These are phyloP conservation scores for Panopea generosa DNA, from an alignment of 2,888 invertebrate species.

Conservation along the genomic window DNA sequence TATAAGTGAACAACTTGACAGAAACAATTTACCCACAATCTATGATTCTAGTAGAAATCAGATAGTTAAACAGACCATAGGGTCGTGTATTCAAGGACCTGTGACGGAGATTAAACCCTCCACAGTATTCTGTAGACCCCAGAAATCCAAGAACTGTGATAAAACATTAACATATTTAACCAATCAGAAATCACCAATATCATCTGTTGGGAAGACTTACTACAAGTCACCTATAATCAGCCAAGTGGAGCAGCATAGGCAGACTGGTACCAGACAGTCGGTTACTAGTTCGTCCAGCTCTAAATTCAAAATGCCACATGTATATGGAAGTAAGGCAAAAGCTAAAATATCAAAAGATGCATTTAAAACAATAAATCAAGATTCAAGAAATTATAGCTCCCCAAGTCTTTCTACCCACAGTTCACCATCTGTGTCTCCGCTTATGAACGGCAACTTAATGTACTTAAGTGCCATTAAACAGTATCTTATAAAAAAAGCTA, in stretches of 20 bases:
- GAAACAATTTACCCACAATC: too few relatives aligned
- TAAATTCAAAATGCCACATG: constrained; percentile 6
- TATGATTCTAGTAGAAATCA: too few relatives aligned
- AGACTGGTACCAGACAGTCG: too few relatives aligned
- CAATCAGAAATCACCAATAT: too few relatives aligned
- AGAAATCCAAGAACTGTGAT: constrained; percentile 4
- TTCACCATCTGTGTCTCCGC: background rate
- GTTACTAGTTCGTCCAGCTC: too few relatives aligned
- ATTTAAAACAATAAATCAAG: background rate
- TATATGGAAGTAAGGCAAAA: background rate
- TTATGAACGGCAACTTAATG: constrained; percentile 6
- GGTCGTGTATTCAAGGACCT: background rate
- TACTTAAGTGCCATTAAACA: constrained; percentile 50
- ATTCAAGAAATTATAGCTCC: background rate
- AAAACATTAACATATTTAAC: background rate
- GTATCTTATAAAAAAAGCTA: constrained; percentile 48
- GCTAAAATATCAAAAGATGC: constrained; percentile 14
- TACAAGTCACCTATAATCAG: too few relatives aligned
- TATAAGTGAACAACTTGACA: too few relatives aligned
- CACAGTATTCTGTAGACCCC: constrained; percentile 48
- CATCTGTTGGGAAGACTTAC: too few relatives aligned
- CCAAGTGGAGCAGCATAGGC: too few relatives aligned
- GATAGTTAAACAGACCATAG: too few relatives aligned
- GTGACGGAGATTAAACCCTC: constrained; percentile 44
- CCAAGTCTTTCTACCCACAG: background rate